Evolutionary conservation across 37 sponge, comb jelly and placozoan genomes (phyloP), one percentile per base, ranked within the genome.

Genomic region (Beroe ovata): DNA sequence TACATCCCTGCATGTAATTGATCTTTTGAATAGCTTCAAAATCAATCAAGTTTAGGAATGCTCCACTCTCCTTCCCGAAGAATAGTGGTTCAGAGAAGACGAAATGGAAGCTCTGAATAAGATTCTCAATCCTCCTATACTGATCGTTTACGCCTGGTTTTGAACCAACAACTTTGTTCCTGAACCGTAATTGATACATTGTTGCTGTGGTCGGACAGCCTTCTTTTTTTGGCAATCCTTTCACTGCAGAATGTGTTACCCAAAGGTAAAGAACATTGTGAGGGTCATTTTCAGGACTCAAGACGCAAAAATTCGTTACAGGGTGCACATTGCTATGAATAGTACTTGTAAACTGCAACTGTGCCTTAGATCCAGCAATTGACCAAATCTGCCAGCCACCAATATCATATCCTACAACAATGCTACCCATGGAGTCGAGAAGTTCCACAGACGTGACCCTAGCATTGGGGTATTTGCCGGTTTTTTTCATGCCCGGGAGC

Each of bases 321-420:
- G 84, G 84, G 84, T 77, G 11, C 8, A 19, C 54, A 21, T 2
- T 14, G n/a, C 38, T 6, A 3, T 41, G 23, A 28, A 77, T 30
- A 23, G 84, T 21, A 23, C 84, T 77, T 23, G 84, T 77, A 26
- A 77, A 77, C 26, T 77, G 42, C 28, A 77, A 54, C 36, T 21
- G 8, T 37, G 84, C 84, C 41, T 77, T 77, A 77, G 84, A 77
- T 0, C 84, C 84, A 28, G 84, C 84, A 6, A 77, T 35, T 3
- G 84, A 77, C 84, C 84, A 77, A n/a, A 77, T 77, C 47, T 77
- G 84, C 84, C 84, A 77, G 47, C 84, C 84, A 8, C 84, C 71
- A 38, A 25, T 69, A 69, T 29, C 19, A 38, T 69, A 69, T 4
- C 71, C 71, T 8, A 35, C 71, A 16, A 69, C 71, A 29, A 69